Percentiles rank a stretch among this genome's conserved stretches.
Evolutionary conservation across 2,113 vertebrate genomes (phyloP).

Genomic region (Tragelaphus imberbis): DNA sequence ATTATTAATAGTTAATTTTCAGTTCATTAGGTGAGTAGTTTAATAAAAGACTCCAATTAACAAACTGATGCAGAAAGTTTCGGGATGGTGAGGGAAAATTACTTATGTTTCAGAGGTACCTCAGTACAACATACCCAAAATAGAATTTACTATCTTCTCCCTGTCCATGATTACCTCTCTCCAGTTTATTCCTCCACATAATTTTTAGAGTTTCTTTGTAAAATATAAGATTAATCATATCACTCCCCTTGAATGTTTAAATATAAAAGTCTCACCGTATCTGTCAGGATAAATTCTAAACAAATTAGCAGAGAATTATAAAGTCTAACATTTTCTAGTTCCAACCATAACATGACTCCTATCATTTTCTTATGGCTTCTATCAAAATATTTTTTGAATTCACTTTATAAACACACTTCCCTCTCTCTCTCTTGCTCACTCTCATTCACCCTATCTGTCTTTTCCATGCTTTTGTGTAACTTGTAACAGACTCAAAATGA

Average conservation of each 20-base stretch:
- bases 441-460: not conserved
- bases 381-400: not conserved
- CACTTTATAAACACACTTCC: not conserved
- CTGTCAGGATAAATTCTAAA: not conserved
- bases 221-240: not conserved
- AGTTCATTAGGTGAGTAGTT: not conserved
- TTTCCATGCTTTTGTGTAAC: not conserved
- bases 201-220: not conserved
- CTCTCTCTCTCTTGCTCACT: not conserved
- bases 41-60: not conserved
- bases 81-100: not conserved
- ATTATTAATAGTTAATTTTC: constrained; percentile 1
- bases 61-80: not conserved
- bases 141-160: not conserved
- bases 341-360: not conserved
- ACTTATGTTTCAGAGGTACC: not conserved
- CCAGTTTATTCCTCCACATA: not conserved
- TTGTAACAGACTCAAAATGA: not conserved
- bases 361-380: not conserved
- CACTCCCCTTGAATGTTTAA: not conserved
- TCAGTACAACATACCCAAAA: not conserved
- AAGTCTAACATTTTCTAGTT: not conserved
- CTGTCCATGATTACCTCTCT: not conserved
- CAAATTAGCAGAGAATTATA: not conserved
- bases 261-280: not conserved